Base-by-base conservation (phyloP, 2,888 invertebrate genomes). In the Opisthograptis luteolata region DNA sequence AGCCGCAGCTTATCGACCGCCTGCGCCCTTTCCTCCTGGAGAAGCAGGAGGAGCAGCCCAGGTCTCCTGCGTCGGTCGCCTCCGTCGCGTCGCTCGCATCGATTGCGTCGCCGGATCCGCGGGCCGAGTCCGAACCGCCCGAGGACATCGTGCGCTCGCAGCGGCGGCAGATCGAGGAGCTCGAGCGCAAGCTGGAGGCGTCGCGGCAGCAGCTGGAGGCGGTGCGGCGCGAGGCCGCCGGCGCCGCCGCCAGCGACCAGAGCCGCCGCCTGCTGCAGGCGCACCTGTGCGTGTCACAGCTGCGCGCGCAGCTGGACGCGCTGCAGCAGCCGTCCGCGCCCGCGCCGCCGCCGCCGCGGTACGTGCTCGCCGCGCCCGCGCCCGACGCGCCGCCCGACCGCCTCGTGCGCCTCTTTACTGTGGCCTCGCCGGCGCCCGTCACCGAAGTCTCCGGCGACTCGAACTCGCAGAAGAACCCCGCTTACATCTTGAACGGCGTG, bases 1-100 rank as follows among this genome's bases (percentile, higher is more conserved):
- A 99, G 78, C 97, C 98, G 5, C 97, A 98, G 76, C 88, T 99
- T 28, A 96, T 99, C 48, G 98, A 99, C 78, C 93, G 99, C 28
- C 88, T 99, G 46, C 95, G 96, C 60, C 96, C 95, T 0, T 96
- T 93, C 77, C 71, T 92, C 39, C 70, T 91, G 1, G 82, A 91
- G 3, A 83, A 92, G 61, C 87, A 84, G 12, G 92, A 91, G 37
- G 84, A 90, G 31, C 76, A 89, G 47, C 92, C 89, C 17, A 73
- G 82, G 17, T 87, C 91, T 28, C 88, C 91, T 25, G 81, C 76
- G n/a, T 84, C 85, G 13, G 69, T 79, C 22, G 77, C 81, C 0
- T 80, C 80, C 9, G 49, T 73, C 39, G 70, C 73, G 2, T 85
- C 86, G 3, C 59, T 79, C 43, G 80, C 82, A 0, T 87, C 81